These are phyloP conservation scores for Colaptes auratus DNA, from an alignment of 2,113 vertebrate genomes.

Conservation along the genomic window DNA sequence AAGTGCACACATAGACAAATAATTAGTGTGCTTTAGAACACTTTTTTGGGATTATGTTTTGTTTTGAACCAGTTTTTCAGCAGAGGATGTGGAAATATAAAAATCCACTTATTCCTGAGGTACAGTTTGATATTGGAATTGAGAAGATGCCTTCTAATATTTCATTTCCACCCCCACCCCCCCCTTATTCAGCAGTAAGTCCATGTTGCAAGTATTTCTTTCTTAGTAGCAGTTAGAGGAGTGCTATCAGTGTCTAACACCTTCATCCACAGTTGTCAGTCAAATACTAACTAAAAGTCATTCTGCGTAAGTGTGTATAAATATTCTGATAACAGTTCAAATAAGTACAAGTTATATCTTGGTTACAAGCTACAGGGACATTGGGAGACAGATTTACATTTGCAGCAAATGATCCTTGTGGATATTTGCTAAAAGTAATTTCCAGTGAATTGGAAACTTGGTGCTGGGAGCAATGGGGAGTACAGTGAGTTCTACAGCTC, in stretches of 20 bases:
- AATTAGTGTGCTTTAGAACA: not conserved
- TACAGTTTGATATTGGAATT: not conserved
- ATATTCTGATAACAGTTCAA: not conserved
- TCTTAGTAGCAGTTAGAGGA: not conserved
- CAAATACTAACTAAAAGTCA: not conserved
- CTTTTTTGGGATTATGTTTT: not conserved
- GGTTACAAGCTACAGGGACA: not conserved
- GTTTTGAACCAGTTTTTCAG: not conserved
- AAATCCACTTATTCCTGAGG: not conserved
- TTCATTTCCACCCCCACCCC: accelerated
- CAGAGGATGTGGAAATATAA: not conserved
- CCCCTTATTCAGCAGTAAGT: not conserved
- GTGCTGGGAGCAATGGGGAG: not conserved
- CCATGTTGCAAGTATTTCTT: not conserved
- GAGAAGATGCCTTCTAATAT: not conserved
- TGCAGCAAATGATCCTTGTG: not conserved
- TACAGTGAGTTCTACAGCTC: not conserved
- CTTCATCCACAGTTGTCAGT: not conserved
- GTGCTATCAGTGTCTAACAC: not conserved
- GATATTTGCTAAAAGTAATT: not conserved
- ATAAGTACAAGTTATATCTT: not conserved
- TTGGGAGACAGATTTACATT: not conserved
- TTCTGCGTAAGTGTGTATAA: not conserved
- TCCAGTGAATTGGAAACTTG: not conserved
- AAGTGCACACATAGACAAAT: not conserved